Evolutionary conservation across 2,888 invertebrate genomes (phyloP), one percentile per base, ranked within the genome.

Genomic region (Deilephila porcellus): DNA sequence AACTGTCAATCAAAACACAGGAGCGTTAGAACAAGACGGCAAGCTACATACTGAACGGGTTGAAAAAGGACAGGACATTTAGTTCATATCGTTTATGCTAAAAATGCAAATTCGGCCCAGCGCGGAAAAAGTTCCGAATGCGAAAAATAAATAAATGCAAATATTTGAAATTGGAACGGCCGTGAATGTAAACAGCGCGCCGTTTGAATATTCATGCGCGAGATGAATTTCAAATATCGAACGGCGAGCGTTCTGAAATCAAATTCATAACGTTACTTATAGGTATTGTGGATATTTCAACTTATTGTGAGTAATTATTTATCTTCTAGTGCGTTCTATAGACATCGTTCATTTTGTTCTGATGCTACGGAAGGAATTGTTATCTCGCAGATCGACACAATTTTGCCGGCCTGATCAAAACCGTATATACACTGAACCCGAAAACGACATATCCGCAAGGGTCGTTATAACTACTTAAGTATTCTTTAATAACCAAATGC

Each of bases 181-280:
- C 89, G 92, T 91, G 93, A 93, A 93, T 93, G 93, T 93, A 93
- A 94, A 94, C 94, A 93, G 86, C 89, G 88, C 85, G 84, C 85
- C 86, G 91, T 92, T 93, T 94, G 94, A 94, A 94, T 94, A 94
- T 94, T 94, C 94, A 94, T 93, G 87, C 86, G 82, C 88, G 92
- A 92, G 93, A 93, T 93, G 93, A 93, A 93, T 93, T 93, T 91
- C 90, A 92, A 90, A 90, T 92, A 88, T 80, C 81, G 78, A 74
- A 77, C 78, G 86, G 78, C 80, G 85, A 86, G 86, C 86, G 87
- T 86, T 76, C 86, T 89, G 90, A 87, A 87, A 90, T 93, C 88
- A 89, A 86, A 93, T 93, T 93, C 93, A 93, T 93, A 90, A 92
- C 89, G 32, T 75, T 67, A 67, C 52, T 52, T 67, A 67, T 45